Conservation (phyloP, 2,888 invertebrate genomes). For the Chorisops tibialis region DNA sequence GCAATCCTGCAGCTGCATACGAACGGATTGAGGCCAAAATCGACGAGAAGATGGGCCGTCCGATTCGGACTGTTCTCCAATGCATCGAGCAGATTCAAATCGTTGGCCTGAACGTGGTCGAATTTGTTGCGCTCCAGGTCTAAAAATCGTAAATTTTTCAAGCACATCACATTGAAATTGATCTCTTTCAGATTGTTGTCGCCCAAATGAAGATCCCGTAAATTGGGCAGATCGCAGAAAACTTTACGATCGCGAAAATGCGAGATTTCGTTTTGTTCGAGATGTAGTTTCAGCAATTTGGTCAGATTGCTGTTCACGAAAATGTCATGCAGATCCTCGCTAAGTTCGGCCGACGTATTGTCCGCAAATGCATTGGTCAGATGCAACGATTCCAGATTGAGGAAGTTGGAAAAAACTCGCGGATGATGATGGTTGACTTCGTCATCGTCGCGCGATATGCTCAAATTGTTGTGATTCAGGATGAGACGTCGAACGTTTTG, state of each 20-base stretch:
- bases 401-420: constrained; percentile 65
- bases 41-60: constrained; percentile 56
- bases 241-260: constrained; percentile 62
- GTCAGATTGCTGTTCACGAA: constrained; percentile 66
- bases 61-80: constrained; percentile 51
- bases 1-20: constrained; percentile 64
- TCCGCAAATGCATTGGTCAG: constrained; percentile 71
- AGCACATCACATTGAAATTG: constrained; percentile 65
- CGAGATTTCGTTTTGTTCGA: constrained; percentile 73
- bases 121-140: constrained; percentile 69
- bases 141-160: constrained; percentile 63
- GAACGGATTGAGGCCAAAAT: constrained; percentile 66
- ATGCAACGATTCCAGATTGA: constrained; percentile 66
- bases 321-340: constrained; percentile 66
- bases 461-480: constrained; percentile 68
- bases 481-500: constrained; percentile 64
- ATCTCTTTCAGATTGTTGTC: constrained; percentile 61
- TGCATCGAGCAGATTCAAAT: constrained; percentile 58
- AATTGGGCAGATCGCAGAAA: constrained; percentile 66
- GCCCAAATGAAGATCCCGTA: constrained; percentile 68
- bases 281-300: constrained; percentile 65
- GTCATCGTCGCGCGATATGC: constrained; percentile 56
- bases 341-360: constrained; percentile 59
- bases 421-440: constrained; percentile 63
- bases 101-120: constrained; percentile 56